Conservation (phyloP, 2,888 invertebrate genomes). For the Listrodromus nycthemerus region DNA sequence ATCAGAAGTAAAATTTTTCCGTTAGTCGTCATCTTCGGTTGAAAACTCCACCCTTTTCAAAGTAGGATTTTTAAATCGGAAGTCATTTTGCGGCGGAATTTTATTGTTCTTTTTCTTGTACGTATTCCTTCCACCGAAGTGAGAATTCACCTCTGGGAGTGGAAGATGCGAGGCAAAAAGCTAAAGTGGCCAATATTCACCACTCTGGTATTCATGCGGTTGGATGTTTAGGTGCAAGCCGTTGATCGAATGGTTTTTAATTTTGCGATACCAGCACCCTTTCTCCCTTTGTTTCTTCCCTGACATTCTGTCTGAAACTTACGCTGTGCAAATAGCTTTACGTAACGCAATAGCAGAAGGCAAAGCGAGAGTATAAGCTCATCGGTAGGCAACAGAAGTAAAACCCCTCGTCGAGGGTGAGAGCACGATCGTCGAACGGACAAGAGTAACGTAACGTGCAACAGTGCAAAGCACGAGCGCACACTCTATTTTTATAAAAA, state of each 20-base stretch:
- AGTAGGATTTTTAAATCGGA: too few species aligned
- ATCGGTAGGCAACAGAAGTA: neutral
- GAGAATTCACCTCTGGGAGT: too few species aligned
- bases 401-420: neutral
- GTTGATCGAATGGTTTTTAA: neutral
- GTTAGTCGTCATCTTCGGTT: too few species aligned
- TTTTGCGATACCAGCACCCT: neutral
- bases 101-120: too few species aligned
- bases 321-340: conserved; percentile 28
- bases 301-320: neutral
- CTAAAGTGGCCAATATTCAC: too few species aligned
- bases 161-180: too few species aligned
- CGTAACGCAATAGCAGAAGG: neutral
- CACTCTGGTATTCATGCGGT: too few species aligned
- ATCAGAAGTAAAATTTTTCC: too few species aligned
- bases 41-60: too few species aligned
- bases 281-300: neutral
- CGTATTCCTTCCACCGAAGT: too few species aligned
- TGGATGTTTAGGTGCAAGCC: too few species aligned
- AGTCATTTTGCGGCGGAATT: too few species aligned
- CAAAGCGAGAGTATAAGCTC: neutral
- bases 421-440: conserved; percentile 18
- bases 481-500: conserved; percentile 23
- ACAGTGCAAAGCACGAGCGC: neutral
- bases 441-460: conserved; percentile 8